Conservation (phyloP, 37 sponge, comb jelly and placozoan species). For the Eunapius fragilis region DNA sequence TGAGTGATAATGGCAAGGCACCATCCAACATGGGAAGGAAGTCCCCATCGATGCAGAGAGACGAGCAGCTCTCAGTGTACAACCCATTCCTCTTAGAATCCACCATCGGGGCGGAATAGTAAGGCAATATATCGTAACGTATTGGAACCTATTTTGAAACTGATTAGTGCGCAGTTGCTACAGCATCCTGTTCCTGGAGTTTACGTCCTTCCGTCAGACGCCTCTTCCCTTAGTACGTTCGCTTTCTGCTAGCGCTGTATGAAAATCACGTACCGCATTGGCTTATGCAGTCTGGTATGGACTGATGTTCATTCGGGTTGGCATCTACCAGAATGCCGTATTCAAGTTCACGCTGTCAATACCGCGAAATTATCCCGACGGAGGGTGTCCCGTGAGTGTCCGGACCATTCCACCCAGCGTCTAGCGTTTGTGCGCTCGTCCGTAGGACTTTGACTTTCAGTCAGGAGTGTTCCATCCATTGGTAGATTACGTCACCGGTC, state of each 20-base stretch:
- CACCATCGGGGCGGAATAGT: conserved; percentile 70
- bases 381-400: conserved; percentile 78
- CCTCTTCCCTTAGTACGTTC: conserved; percentile 62
- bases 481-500: conserved; percentile 65
- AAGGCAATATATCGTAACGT: background rate
- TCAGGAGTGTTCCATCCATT: conserved; percentile 76
- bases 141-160: background rate
- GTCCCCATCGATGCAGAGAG: conserved; percentile 43
- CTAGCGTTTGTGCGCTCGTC: background rate
- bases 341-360: conserved; percentile 78
- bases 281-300: conserved; percentile 81
- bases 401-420: background rate
- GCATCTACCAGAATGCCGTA: conserved; percentile 70
- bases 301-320: conserved; percentile 56
- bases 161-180: conserved; percentile 50
- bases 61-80: conserved; percentile 53
- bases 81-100: conserved; percentile 61
- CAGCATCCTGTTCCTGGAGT: conserved; percentile 67
- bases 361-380: conserved; percentile 77
- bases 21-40: conserved; percentile 22
- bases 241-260: background rate
- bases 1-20: background rate
- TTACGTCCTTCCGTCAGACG: conserved; percentile 66
- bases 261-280: background rate
- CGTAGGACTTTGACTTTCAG: conserved; percentile 72